These are phyloP conservation scores for Prinia subflava DNA, from an alignment of 2,113 vertebrate genomes.

Conservation along the genomic window DNA sequence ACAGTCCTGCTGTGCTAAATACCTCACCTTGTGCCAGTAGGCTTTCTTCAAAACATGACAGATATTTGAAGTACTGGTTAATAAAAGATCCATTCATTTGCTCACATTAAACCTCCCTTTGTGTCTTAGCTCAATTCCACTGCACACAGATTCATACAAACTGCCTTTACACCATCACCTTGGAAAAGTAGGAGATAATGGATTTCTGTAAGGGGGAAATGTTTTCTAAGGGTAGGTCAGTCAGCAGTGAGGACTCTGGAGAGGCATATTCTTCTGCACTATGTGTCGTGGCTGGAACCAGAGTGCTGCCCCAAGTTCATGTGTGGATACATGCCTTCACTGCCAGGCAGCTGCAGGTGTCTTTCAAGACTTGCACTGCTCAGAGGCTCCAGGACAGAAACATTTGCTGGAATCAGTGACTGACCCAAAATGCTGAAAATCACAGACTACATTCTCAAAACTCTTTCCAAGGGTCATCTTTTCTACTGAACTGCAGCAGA, in stretches of 20 bases:
- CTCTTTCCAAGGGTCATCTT: not conserved
- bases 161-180: not conserved
- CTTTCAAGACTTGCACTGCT: not conserved
- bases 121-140: not conserved
- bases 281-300: accelerated
- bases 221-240: not conserved
- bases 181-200: not conserved
- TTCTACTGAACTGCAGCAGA: not conserved
- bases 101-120: not conserved
- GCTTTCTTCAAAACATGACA: not conserved
- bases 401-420: not conserved
- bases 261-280: not conserved
- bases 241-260: not conserved
- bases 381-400: accelerated
- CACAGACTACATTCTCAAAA: not conserved
- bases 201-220: not conserved
- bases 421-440: not conserved
- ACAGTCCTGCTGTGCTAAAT: not conserved
- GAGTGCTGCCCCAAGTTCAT: not conserved
- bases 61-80: not conserved
- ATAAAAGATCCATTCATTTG: not conserved
- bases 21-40: not conserved
- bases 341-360: not conserved
- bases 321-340: accelerated
- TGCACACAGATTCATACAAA: not conserved